phyloP scores from a whole-genome alignment of 1,140 invertebrate genomes.

The Pogonomyrmex barbatus region DNA sequence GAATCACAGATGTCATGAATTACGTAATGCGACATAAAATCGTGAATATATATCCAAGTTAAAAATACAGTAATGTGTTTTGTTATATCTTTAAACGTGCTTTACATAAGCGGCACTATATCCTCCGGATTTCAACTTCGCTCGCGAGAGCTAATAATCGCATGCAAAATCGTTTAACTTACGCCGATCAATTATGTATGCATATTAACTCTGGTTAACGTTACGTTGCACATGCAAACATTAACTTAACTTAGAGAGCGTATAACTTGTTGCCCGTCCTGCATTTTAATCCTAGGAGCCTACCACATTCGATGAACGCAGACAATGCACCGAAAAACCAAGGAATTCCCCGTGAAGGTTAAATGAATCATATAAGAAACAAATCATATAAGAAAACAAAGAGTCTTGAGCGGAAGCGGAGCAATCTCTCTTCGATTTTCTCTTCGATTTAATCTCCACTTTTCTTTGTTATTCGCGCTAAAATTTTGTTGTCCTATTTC shows the following conservation, averaged over 20 bases:
- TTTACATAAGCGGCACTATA: background rate
- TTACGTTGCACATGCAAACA: conserved; percentile 20
- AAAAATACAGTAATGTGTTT: background rate
- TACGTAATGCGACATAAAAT: background rate
- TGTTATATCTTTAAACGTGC: background rate
- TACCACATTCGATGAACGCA: background rate
- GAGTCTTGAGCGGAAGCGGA: background rate
- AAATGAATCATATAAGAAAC: conserved; percentile 17
- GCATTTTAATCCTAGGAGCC: conserved; percentile 17
- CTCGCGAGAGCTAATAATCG: background rate
- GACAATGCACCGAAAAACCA: background rate
- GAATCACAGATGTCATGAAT: background rate
- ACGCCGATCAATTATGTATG: conserved; percentile 31
- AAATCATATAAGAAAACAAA: conserved; percentile 34
- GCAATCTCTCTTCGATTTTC: background rate
- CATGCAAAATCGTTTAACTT: conserved; percentile 33
- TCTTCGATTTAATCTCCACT: background rate
- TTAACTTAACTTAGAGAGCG: background rate
- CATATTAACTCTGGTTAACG: conserved; percentile 24
- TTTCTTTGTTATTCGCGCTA: background rate
- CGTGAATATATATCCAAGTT: background rate
- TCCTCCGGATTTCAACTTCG: background rate
- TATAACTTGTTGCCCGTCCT: background rate
- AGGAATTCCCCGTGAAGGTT: conserved; percentile 13
- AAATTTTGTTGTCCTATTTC: background rate